A percentile compares a stretch with the other conserved stretches of the same genome.
Evolutionary conservation across 1,140 invertebrate species (phyloP).

Genomic region (Andrena cerasifolii): DNA sequence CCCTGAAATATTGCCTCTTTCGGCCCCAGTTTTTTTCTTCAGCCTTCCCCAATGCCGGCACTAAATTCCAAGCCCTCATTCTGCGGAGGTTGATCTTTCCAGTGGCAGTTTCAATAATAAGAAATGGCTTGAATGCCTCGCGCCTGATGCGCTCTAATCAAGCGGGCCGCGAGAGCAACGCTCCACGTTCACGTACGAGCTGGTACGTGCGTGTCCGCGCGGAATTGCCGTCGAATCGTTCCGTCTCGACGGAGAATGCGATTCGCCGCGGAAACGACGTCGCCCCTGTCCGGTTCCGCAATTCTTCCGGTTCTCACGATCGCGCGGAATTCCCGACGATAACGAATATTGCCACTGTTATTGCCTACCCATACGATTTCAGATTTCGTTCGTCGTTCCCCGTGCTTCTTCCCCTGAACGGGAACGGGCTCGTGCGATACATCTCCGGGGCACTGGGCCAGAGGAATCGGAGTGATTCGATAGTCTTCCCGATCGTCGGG

Average conservation of each 20-base stretch:
- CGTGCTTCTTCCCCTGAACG: background rate
- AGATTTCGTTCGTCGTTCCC: constrained; percentile 3
- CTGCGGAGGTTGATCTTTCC: too few species aligned
- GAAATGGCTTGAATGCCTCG: background rate
- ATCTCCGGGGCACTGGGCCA: background rate
- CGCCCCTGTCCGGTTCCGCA: background rate
- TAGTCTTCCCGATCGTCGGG: too few species aligned
- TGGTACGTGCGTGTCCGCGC: background rate
- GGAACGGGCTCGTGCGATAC: background rate
- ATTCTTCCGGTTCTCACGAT: background rate
- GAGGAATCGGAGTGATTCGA: background rate
- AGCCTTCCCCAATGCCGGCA: too few species aligned
- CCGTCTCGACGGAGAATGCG: background rate
- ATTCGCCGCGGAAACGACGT: background rate
- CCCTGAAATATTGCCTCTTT: too few species aligned
- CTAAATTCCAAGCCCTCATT: too few species aligned
- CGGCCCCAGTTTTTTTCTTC: too few species aligned
- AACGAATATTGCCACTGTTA: constrained; percentile 18
- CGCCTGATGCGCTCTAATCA: background rate
- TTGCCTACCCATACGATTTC: background rate
- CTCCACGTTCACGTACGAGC: background rate
- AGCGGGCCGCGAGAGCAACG: background rate
- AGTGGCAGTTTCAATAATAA: background rate
- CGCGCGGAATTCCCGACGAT: background rate
- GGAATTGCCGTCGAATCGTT: background rate